These are phyloP conservation scores for Erythrocercus mccallii DNA, from an alignment of 2,113 vertebrate genomes.

Conservation along the genomic window DNA sequence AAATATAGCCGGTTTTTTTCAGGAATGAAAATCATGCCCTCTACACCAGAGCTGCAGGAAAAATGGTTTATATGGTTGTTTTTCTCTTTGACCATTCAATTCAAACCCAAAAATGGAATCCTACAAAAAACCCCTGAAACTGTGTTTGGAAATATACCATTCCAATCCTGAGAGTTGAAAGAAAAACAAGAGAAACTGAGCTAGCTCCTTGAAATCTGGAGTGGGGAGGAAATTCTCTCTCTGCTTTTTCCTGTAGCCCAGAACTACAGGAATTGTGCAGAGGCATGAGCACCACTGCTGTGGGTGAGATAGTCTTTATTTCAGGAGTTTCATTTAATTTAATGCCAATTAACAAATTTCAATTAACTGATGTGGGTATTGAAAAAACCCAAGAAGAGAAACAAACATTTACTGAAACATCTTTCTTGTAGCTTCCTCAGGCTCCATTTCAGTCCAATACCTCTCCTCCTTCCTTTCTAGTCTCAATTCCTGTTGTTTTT, in stretches of 20 bases:
- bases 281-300: not conserved
- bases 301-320: not conserved
- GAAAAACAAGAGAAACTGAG: not conserved
- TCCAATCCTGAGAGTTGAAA: not conserved
- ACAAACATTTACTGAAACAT: not conserved
- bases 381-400: not conserved
- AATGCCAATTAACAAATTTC: not conserved
- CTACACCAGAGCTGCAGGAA: accelerated
- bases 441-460: not conserved
- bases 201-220: not conserved
- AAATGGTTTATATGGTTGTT: not conserved
- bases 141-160: not conserved
- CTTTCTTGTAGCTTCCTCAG: not conserved
- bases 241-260: not conserved
- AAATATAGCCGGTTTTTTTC: not conserved
- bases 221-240: not conserved
- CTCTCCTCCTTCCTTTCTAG: not conserved
- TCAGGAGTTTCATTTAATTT: not conserved
- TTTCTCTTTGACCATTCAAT: not conserved
- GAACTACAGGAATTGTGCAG: not conserved
- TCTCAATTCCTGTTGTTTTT: not conserved
- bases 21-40: not conserved
- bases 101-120: not conserved
- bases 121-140: not conserved
- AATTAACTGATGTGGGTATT: not conserved